Conservation (phyloP, 2,888 invertebrate genomes). For the Eudiplozoon nipponicum region DNA sequence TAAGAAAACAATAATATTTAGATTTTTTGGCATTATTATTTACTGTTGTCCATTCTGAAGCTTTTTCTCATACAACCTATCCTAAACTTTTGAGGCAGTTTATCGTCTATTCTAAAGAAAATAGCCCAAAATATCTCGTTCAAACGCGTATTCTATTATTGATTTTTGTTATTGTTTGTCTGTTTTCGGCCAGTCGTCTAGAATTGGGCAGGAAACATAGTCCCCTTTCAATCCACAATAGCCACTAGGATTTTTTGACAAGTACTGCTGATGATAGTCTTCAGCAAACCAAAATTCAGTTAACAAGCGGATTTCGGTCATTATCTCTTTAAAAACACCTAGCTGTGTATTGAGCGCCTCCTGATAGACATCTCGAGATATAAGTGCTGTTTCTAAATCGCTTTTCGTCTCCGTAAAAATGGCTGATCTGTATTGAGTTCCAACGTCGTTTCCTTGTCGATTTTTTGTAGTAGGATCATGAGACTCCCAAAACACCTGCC, state of each 20-base stretch:
- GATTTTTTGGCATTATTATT: too few species aligned
- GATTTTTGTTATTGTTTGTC: too few species aligned
- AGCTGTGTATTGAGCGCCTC: constrained; percentile 19
- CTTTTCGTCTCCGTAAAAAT: constrained; percentile 16
- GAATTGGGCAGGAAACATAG: too few species aligned
- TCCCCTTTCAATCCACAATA: constrained; percentile 25
- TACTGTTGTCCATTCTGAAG: too few species aligned
- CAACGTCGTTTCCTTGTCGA: constrained; percentile 23
- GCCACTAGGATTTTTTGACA: constrained; percentile 24
- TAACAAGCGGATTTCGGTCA: constrained; percentile 22
- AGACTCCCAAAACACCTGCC: constrained; percentile 23
- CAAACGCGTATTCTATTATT: too few species aligned
- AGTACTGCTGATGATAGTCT: constrained; percentile 26
- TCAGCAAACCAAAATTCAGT: constrained; percentile 25
- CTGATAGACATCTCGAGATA: constrained; percentile 20
- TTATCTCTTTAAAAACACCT: constrained; percentile 20
- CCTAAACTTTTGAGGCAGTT: too few species aligned
- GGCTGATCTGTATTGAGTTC: constrained; percentile 22
- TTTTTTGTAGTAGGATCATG: constrained; percentile 21
- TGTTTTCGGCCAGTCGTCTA: too few species aligned
- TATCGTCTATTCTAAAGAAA: too few species aligned
- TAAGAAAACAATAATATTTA: too few species aligned
- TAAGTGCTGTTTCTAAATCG: constrained; percentile 20
- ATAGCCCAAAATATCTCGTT: too few species aligned
- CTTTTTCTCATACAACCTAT: too few species aligned